These are phyloP conservation scores for Cyanocitta stelleri DNA, from an alignment of 2,113 vertebrate species.

Conservation along the genomic window DNA sequence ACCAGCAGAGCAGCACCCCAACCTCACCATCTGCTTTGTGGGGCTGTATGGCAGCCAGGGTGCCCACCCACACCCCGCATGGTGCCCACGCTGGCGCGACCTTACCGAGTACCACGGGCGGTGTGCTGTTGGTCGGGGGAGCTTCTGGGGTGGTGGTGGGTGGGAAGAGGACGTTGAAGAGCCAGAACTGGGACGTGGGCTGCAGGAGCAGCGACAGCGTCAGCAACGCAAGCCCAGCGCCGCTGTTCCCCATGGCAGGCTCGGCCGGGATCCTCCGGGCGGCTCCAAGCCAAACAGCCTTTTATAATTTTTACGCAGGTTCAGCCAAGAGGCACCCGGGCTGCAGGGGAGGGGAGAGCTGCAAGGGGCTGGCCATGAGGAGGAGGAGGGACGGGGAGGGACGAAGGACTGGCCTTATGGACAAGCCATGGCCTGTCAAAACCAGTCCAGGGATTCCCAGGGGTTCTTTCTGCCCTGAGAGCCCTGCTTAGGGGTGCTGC, in stretches of 20 bases:
- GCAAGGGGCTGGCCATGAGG: slow-evolving; percentile 35
- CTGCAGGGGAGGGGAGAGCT: slow-evolving; percentile 55
- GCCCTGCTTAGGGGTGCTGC: not conserved
- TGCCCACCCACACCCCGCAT: rapidly evolving
- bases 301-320: slow-evolving; percentile 16
- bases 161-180: slow-evolving; percentile 61
- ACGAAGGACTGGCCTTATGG: not conserved
- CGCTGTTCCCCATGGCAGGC: slow-evolving; percentile 34
- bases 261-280: not conserved
- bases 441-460: not conserved
- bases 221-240: not conserved
- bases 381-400: slow-evolving; percentile 57
- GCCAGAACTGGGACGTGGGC: slow-evolving; percentile 51
- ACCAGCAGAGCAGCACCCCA: rapidly evolving
- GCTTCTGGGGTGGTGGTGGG: slow-evolving; percentile 57
- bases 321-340: slow-evolving; percentile 27
- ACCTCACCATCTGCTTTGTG: rapidly evolving
- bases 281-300: slow-evolving; percentile 10
- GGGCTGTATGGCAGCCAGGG: rapidly evolving
- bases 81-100: not conserved
- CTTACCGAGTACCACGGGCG: slow-evolving; percentile 59
- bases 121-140: slow-evolving; percentile 56
- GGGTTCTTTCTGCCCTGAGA: rapidly evolving
- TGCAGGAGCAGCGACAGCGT: slow-evolving; percentile 26
- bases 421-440: not conserved